These are phyloP conservation scores for Diachrysia chrysitis DNA, from an alignment of 2,888 invertebrate species.

Conservation along the genomic window DNA sequence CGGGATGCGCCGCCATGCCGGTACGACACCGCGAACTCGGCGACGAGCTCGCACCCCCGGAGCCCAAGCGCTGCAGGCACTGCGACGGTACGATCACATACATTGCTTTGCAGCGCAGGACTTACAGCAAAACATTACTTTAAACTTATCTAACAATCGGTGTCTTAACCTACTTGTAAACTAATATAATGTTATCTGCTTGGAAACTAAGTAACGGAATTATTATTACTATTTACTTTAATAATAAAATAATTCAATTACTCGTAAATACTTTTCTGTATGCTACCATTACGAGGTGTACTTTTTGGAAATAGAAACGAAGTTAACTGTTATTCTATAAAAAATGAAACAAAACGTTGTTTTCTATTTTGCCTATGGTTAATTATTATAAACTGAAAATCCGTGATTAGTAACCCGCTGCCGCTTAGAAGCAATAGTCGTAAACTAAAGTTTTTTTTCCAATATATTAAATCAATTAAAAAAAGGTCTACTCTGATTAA, in stretches of 20 bases:
- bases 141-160: constrained; percentile 56
- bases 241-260: constrained; percentile 17
- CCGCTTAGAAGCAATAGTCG: neutral
- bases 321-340: too few relatives aligned
- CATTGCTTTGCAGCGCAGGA: constrained; percentile 66
- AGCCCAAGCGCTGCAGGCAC: constrained; percentile 97
- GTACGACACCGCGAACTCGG: constrained; percentile 89
- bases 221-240: constrained; percentile 32
- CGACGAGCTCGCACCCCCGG: constrained; percentile 91
- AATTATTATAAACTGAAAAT: neutral
- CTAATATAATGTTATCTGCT: constrained; percentile 53
- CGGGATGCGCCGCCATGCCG: constrained; percentile 90
- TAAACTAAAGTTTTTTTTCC: neutral
- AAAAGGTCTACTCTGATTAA: neutral
- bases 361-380: neutral
- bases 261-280: constrained; percentile 20
- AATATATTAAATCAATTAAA: neutral
- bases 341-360: too few relatives aligned
- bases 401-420: neutral
- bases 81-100: constrained; percentile 93
- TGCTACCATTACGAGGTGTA: constrained; percentile 14
- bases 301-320: constrained; percentile 7
- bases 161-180: constrained; percentile 53
- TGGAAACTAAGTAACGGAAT: constrained; percentile 28
- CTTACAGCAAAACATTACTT: constrained; percentile 57